Base-by-base conservation (phyloP, 2,888 invertebrate genomes). In the Cerceris ruficornis region DNA sequence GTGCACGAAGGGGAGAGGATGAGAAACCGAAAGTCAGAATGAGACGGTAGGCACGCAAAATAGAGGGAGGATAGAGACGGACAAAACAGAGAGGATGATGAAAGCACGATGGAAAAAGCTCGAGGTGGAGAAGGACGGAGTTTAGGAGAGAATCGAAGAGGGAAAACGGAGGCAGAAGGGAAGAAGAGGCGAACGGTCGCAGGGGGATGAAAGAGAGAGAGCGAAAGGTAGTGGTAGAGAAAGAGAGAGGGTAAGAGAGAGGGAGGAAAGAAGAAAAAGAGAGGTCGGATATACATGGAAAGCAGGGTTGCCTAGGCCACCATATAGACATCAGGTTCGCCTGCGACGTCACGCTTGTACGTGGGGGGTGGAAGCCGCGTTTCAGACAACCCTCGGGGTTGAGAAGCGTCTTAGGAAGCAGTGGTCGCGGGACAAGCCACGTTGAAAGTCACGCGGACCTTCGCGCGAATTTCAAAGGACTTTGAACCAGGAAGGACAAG, bases 301-400 rank as follows among this genome's bases (percentile, higher is more conserved):
- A 50, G 66, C 59, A 55, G 76, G 79, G 85, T 85, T 87, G 84
- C 85, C 86, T 86, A 84, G 86, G 82, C 87, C 84, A 84, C 86
- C 84, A 66, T 69, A 77, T 78, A 61, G 72, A 81, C 78, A 79
- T 69, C 73, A 81, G 76, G 84, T 62, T 70, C 50, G 74, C 52
- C 69, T 68, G 67, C 69, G 72, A 79, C 79, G 81, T 76, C 77
- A 79, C 74, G 62, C 54, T 28, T 69, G 55, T 60, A 50, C 60
- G 62, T 59, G 60, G 79, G 28, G 77, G 80, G 78, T 73, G 75
- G 79, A 72, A 80, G 72, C 76, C 73, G 75, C 65, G 80, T 69
- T 54, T 57, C 61, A 57, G 71, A 67, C 84, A 81, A 85, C 87
- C 82, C 78, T 77, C 67, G 57, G 72, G 54, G 69, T 74, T 67